Base-by-base conservation (phyloP, 2,797 vertebrate genomes). In the Lepidocolaptes lacrymiger region DNA sequence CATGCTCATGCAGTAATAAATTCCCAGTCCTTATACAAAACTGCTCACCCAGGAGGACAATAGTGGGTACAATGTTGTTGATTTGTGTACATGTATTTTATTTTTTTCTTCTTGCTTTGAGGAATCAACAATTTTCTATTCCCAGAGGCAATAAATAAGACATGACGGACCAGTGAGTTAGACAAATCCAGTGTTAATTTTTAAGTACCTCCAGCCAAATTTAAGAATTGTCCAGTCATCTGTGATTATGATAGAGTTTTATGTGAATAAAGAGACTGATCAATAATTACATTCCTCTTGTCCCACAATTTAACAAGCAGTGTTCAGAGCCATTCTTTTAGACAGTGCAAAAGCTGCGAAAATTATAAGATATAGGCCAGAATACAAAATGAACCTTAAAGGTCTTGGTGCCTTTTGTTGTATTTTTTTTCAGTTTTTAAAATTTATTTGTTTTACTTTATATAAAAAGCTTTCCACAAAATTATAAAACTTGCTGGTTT, bases 91-190 rank as follows among this genome's bases (percentile, higher is more conserved):
- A 23, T 36, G 14, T 9, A 12, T 46, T 46, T 46, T 46, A 20
- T 43, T 44, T 72, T 88, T 91, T 93, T 49, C 34, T 37, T 69
- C 46, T 87, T 77, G n/a, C 14, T 87, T 73, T 88, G 30, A 84
- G 41, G 26, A 86, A 86, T 91, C 48, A 61, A 88, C 44, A 51
- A 44, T 58, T 67, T 56, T 72, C 54, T 8, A 10, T 34, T 81
- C n/a, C 32, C 2, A 7, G 36, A 84, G 27, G 43, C 27, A 89
- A 21, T 44, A 20, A 44, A 44, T 44, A 44, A 44, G 43, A 21
- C 43, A 44, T 44, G 19, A 21, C 3, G 43, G 20, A 44, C 20
- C 43, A 21, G 43, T 34, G n/a, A 76, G 28, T 43, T 36, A 44
- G 24, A 26, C 7, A 86, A 85, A 87, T 72, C 5, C 15, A 71